Percentiles rank a stretch among this genome's conserved stretches.
phyloP scores from a whole-genome alignment of 2,113 vertebrate species.

The Misgurnus mizolepis region DNA sequence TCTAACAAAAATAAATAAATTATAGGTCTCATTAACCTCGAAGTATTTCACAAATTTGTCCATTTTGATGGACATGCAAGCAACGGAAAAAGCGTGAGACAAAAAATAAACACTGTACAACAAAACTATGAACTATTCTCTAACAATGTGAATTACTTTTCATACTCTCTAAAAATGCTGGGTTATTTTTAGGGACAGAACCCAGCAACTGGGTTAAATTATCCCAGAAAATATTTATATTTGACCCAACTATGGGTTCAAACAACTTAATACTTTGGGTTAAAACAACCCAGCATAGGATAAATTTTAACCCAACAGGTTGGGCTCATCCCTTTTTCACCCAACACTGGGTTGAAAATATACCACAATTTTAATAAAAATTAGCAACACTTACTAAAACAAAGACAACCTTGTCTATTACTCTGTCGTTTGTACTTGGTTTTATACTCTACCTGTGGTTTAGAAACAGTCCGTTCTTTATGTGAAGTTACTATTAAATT shows the following conservation, averaged over 20 bases:
- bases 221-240: too few species aligned
- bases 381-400: neutral
- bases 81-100: neutral
- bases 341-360: too few species aligned
- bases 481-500: neutral
- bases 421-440: neutral
- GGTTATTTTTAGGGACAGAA: too few species aligned
- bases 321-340: too few species aligned
- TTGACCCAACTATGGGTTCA: neutral
- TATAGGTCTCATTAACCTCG: neutral
- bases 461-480: neutral
- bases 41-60: neutral
- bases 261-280: too few species aligned
- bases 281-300: too few species aligned
- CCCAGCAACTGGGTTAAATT: too few species aligned
- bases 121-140: neutral
- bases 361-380: too few species aligned
- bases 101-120: neutral
- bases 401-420: neutral
- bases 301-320: too few species aligned
- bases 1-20: conserved; percentile 50
- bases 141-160: neutral
- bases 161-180: neutral
- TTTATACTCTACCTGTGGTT: neutral
- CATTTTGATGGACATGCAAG: neutral